Percentiles rank a stretch among this genome's conserved stretches.
Conservation (phyloP, 1,140 invertebrate species). For the Anastrepha obliqua region DNA sequence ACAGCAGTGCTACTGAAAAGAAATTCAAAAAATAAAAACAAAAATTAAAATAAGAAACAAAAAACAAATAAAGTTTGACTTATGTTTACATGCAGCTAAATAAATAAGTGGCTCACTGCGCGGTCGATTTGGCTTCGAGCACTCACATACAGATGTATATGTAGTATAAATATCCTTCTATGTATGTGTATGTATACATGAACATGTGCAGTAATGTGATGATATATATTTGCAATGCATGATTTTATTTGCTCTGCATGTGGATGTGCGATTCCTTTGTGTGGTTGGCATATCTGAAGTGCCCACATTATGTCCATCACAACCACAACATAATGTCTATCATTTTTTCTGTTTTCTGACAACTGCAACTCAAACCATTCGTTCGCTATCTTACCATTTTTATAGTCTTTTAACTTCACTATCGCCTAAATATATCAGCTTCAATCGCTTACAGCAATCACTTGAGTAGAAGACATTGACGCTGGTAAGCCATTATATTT, state of each 20-base stretch:
- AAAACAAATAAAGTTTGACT: neutral
- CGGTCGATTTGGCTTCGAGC: too few species aligned
- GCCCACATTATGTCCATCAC: slow-evolving; percentile 14
- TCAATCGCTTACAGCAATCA: neutral
- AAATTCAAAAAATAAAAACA: neutral
- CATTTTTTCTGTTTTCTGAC: neutral
- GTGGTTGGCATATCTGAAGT: neutral
- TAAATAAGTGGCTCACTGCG: too few species aligned
- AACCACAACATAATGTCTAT: neutral
- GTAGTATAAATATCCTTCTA: too few species aligned
- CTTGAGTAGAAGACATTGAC: neutral
- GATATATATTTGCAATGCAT: too few species aligned
- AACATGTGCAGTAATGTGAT: too few species aligned
- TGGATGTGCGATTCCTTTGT: too few species aligned
- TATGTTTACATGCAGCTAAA: neutral
- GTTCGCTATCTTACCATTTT: neutral
- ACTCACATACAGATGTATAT: too few species aligned
- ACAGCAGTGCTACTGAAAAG: neutral
- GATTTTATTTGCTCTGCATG: too few species aligned
- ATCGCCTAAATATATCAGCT: neutral
- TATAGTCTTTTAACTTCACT: neutral
- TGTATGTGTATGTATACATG: too few species aligned
- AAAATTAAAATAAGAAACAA: neutral
- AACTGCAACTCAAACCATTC: neutral
- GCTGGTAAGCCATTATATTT: slow-evolving; percentile 1